These are phyloP conservation scores for Keiferia lycopersicella DNA, from an alignment of 2,888 invertebrate species.

Conservation along the genomic window DNA sequence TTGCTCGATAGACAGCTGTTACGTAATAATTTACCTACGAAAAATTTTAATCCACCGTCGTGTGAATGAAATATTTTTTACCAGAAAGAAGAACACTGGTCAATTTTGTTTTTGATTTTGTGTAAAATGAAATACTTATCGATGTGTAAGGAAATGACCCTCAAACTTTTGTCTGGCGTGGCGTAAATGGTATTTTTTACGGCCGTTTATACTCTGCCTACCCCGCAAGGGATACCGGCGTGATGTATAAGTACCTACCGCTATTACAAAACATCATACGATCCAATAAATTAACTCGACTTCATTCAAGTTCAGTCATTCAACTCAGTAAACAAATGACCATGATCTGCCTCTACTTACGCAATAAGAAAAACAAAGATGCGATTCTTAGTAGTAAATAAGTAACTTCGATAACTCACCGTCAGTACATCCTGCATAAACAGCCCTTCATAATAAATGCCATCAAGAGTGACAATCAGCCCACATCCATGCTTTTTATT, in stretches of 20 bases:
- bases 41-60: too few species aligned
- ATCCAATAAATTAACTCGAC: neutral
- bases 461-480: constrained; percentile 92
- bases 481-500: constrained; percentile 92
- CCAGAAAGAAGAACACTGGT: too few species aligned
- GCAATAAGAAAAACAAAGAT: neutral
- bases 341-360: neutral
- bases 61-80: too few species aligned
- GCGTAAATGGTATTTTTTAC: too few species aligned
- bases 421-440: constrained; percentile 90
- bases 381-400: neutral
- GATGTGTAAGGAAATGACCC: too few species aligned
- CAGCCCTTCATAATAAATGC: constrained; percentile 94
- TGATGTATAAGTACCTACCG: too few species aligned
- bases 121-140: too few species aligned
- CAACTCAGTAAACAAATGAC: neutral
- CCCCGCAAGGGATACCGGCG: too few species aligned
- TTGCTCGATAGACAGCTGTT: neutral
- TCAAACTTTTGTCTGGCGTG: too few species aligned
- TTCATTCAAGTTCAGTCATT: neutral
- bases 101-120: too few species aligned
- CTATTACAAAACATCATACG: too few species aligned
- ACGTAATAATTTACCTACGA: neutral
- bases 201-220: too few species aligned
- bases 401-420: constrained; percentile 59